Evolutionary conservation across 1,140 invertebrate species (phyloP), one percentile per base, ranked within the genome.

Genomic region (Drosophila prosaltans): DNA sequence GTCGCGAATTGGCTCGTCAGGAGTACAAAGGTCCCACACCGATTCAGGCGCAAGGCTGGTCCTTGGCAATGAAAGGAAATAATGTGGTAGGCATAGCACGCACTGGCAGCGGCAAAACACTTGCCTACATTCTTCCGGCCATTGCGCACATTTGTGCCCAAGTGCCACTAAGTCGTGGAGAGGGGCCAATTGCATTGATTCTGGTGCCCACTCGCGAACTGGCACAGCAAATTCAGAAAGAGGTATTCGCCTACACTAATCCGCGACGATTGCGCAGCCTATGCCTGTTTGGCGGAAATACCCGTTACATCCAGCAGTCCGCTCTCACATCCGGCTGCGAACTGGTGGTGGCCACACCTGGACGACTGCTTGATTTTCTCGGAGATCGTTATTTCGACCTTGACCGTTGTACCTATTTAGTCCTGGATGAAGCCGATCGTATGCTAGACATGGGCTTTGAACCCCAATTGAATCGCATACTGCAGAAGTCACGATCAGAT

Each of bases 391-490:
- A 96, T 30, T 97, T 97, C 0, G 97, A 97, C 91, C 92, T 99
- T 11, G 93, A 94, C 39, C 94, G 97, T 30, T 97, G 96, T 85
- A 97, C 97, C 40, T 99, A 98, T 92, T 93, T 99, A 63, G 98
- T 99, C 3, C 92, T 99, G 36, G 98, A 99, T 93, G 98, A 99
- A 93, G 97, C 98, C 78, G 98, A 99, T 92, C 94, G 98, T 43
- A 99, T 99, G 98, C 94, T 99, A 75, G 98, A 99, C 92, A 99
- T 99, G 97, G 98, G 98, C 78, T 99, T 99, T 92, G 98, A 99
- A 92, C 98, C 97, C 4, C 55, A 71, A 0, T 2, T 80, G 4
- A 16, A n/a, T 1, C 28, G 68, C 21, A 43, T 58, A 3, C 95
- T 99, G 74, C 95, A 96, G 85, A 97, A 98, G 92, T 97, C 99